These are phyloP conservation scores for Drepana falcataria DNA, from an alignment of 2,888 invertebrate species.

Conservation along the genomic window DNA sequence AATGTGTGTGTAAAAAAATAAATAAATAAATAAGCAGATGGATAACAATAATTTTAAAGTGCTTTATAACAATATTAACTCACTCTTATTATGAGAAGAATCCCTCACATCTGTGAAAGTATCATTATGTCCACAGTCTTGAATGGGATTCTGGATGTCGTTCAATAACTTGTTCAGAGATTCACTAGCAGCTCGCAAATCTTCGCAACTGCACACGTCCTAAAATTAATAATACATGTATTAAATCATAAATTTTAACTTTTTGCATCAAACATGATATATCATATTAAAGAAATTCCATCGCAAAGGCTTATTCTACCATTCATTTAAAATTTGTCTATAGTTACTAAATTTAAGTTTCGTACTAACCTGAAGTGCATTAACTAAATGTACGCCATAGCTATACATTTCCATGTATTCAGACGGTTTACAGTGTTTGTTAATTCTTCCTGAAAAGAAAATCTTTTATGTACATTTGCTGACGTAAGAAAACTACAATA, in stretches of 20 bases:
- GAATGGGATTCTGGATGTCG: conserved; percentile 45
- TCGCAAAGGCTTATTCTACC: too few species aligned
- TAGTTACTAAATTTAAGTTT: background rate
- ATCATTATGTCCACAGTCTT: conserved; percentile 28
- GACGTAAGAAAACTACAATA: too few species aligned
- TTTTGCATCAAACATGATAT: too few species aligned
- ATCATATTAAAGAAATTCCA: too few species aligned
- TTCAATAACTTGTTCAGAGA: conserved; percentile 42
- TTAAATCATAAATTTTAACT: background rate
- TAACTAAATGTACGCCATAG: conserved; percentile 69
- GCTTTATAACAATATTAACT: background rate
- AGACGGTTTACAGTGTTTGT: conserved; percentile 59
- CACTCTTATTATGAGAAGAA: conserved; percentile 6
- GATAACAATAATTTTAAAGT: too few species aligned
- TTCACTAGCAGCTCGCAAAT: conserved; percentile 43
- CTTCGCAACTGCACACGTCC: conserved; percentile 39
- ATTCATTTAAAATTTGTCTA: too few species aligned
- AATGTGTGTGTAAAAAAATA: too few species aligned
- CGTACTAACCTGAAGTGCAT: conserved; percentile 53
- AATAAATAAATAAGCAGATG: too few species aligned
- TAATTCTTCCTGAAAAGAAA: conserved; percentile 57
- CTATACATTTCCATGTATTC: conserved; percentile 75
- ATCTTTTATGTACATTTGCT: too few species aligned
- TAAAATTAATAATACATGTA: conserved; percentile 13
- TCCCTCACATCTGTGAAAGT: conserved; percentile 21